Evolutionary conservation across 2,797 vertebrate genomes (phyloP).

Genomic region (Octomys mimax): DNA sequence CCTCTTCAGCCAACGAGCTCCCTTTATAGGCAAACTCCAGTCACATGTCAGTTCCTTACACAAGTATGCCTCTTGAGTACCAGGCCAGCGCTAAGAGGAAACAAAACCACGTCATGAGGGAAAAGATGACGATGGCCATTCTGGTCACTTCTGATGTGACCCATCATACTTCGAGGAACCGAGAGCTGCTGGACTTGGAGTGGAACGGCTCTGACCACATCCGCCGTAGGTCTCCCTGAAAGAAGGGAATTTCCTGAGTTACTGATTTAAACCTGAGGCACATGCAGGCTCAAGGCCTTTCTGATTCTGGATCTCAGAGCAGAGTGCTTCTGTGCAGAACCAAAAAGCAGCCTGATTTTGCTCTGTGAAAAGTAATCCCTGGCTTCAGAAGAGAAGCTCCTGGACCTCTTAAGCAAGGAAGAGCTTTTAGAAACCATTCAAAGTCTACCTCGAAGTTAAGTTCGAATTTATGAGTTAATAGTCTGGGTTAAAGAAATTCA

Average conservation of each 20-base stretch:
- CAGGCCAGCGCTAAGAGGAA: slow-evolving; percentile 85
- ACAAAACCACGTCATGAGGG: slow-evolving; percentile 86
- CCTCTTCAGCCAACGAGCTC: slow-evolving; percentile 62
- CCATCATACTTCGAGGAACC: slow-evolving; percentile 99
- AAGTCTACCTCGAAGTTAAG: not conserved
- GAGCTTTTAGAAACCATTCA: not conserved
- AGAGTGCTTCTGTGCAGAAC: not conserved
- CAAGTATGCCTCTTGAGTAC: slow-evolving; percentile 82
- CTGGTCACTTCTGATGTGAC: slow-evolving; percentile 86
- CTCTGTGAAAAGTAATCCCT: not conserved
- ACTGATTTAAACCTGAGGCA: not conserved
- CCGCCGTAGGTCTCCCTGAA: slow-evolving; percentile 97
- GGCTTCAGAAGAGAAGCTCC: not conserved
- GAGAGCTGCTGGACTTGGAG: slow-evolving; percentile 96
- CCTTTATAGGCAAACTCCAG: slow-evolving; percentile 78
- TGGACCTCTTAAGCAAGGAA: not conserved
- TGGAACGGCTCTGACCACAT: slow-evolving; percentile 99
- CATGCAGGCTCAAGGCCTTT: not conserved
- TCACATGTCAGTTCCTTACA: slow-evolving; percentile 79
- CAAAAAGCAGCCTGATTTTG: not conserved
- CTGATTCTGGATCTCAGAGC: not conserved
- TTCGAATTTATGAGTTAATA: not conserved
- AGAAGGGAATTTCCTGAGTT: not conserved
- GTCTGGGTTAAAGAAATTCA: not conserved
- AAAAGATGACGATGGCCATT: slow-evolving; percentile 86